These are phyloP conservation scores for Eidolon helvum DNA, from an alignment of 2,113 vertebrate genomes.

Conservation along the genomic window DNA sequence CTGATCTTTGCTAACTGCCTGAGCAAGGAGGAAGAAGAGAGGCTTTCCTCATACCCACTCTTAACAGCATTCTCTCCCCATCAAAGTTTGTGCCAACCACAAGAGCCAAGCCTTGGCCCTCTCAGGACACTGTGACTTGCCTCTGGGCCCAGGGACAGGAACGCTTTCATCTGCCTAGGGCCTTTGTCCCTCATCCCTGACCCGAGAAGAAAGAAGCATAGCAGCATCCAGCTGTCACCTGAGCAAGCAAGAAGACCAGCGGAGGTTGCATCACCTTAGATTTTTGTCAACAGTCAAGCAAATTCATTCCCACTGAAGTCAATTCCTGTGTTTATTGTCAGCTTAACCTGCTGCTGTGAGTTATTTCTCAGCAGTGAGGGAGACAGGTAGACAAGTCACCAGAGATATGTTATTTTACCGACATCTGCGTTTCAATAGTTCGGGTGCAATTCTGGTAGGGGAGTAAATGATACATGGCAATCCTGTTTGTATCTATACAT, in stretches of 20 bases:
- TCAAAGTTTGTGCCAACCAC: not conserved
- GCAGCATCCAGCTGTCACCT: not conserved
- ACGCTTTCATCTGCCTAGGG: not conserved
- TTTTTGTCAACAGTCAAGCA: constrained; percentile 53
- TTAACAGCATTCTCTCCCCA: not conserved
- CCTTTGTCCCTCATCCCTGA: not conserved
- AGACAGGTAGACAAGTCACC: constrained; percentile 54
- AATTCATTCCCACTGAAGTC: constrained; percentile 33
- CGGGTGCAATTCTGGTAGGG: not conserved
- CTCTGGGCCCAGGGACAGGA: not conserved
- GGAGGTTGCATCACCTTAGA: not conserved
- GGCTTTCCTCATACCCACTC: not conserved
- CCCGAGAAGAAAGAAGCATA: not conserved
- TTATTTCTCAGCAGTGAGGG: constrained; percentile 23
- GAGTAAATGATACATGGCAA: constrained; percentile 37
- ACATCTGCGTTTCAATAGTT: not conserved
- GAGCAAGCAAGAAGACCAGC: not conserved
- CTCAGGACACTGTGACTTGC: not conserved
- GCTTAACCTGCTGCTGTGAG: not conserved
- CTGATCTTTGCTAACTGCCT: not conserved
- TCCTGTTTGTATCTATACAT: constrained; percentile 67
- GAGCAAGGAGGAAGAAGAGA: not conserved
- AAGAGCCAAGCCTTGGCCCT: not conserved
- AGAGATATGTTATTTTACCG: constrained; percentile 46
- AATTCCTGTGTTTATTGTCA: constrained; percentile 40